These are phyloP conservation scores for Halcyon chelicuti DNA, from an alignment of 2,797 vertebrate genomes.

Conservation along the genomic window DNA sequence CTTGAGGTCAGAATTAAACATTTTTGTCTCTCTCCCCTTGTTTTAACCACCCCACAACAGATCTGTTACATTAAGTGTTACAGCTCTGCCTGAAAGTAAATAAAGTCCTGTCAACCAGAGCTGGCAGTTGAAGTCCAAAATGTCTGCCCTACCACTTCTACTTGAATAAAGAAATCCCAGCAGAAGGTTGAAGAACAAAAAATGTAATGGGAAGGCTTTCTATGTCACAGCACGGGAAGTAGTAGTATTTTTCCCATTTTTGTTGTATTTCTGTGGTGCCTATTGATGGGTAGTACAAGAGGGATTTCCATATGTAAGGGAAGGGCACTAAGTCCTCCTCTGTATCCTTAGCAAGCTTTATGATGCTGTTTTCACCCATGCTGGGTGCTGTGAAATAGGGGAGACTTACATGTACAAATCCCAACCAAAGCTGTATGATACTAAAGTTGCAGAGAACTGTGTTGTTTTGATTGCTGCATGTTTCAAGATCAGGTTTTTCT, in stretches of 20 bases:
- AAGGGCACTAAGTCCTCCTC: not conserved
- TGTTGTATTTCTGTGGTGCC: not conserved
- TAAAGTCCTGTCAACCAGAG: not conserved
- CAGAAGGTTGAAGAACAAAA: not conserved
- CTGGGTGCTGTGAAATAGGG: not conserved
- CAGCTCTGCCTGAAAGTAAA: not conserved
- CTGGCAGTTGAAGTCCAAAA: not conserved
- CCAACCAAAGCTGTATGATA: not conserved
- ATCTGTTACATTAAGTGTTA: not conserved
- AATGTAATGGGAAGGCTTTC: not conserved
- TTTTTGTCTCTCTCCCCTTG: not conserved
- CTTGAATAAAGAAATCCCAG: not conserved
- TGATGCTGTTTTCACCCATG: not conserved
- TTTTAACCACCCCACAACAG: not conserved
- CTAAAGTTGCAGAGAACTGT: not conserved
- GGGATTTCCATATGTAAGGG: not conserved
- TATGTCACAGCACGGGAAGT: not conserved
- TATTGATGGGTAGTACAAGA: not conserved
- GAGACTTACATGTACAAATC: not conserved
- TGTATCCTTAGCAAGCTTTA: not conserved
- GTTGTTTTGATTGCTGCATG: not conserved
- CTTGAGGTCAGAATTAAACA: not conserved
- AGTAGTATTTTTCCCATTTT: not conserved
- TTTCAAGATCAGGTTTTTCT: not conserved
- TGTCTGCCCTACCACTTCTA: not conserved